Evolutionary conservation across 1,140 invertebrate species (phyloP).

Genomic region (Caenorhabditis inopinata): DNA sequence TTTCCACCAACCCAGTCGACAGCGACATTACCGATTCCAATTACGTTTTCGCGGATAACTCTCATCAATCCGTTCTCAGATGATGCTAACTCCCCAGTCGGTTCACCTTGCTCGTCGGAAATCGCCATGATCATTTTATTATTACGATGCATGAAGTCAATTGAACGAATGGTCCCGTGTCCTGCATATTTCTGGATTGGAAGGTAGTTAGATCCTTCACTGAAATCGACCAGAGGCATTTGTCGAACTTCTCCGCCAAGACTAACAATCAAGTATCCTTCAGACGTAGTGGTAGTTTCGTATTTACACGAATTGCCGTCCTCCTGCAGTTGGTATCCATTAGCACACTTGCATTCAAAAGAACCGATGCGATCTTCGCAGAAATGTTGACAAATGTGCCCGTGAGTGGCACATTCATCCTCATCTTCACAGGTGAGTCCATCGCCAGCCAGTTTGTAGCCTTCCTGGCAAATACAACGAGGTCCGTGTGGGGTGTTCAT

Average conservation of each 20-base stretch:
- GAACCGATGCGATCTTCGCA: conserved; percentile 13
- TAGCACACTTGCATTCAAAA: conserved; percentile 35
- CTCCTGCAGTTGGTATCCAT: not conserved
- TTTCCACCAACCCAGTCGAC: conserved; percentile 43
- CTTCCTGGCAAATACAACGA: conserved; percentile 14
- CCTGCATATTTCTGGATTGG: not conserved
- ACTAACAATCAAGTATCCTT: conserved; percentile 21
- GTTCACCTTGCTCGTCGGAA: not conserved
- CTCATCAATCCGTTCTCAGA: conserved; percentile 16
- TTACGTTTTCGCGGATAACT: conserved; percentile 34
- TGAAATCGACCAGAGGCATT: conserved; percentile 29
- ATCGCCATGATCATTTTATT: conserved; percentile 31
- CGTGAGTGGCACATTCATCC: conserved; percentile 33
- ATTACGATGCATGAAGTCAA: conserved; percentile 7
- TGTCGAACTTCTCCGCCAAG: conserved; percentile 27
- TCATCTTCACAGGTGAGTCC: conserved; percentile 22
- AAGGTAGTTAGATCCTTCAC: not conserved
- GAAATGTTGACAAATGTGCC: conserved; percentile 32
- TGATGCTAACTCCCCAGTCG: not conserved
- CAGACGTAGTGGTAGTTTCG: not conserved
- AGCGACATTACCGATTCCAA: conserved; percentile 32
- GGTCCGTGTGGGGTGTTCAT: not conserved
- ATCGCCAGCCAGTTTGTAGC: conserved; percentile 10
- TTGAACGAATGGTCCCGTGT: conserved; percentile 15
- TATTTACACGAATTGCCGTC: conserved; percentile 38